Evolutionary conservation across 2,797 vertebrate species (phyloP), one percentile per base, ranked within the genome.

Genomic region (Eulemur albifrons): DNA sequence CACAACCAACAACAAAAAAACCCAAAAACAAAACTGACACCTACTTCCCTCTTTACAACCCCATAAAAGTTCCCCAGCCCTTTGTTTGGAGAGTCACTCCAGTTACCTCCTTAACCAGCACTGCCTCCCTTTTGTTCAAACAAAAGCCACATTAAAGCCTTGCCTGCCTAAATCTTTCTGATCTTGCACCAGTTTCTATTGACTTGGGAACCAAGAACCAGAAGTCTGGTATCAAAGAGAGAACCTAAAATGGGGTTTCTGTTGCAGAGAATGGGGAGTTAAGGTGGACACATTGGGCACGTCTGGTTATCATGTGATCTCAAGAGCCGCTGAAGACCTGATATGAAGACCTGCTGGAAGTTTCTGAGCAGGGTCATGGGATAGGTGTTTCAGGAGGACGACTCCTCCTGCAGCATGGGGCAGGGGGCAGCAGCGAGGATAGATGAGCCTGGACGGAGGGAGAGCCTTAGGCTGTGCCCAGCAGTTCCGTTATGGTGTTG

Each of bases 401-500:
- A 43, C 59, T 82, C 48, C 35, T 7, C 10, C 10, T 61, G 69
- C 67, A 72, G 43, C 20, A 21, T 14, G 54, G 23, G 54, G 2
- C 1, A 45, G 18, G n/a, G 27, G 15, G n/a, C 2, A 13, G 2
- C 0, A 40, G 27, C 2, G 18, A 43, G 11, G 9, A 50, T 45
- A 59, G 43, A 32, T 0, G 14, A 65, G 25, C 21, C 27, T 35
- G 27, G 45, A 23, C 5, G 30, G 70, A 80, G 21, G 25, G 30
- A 85, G 59, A 77, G 8, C 45, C 52, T 70, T 54, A 9, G 20
- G 18, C 38, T 21, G 43, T 52, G 63, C 45, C 52, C 10, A 7
- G 12, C 1, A 27, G 45, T 45, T 3, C 48, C 12, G 8, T 43
- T 2, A 3, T 14, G 20, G 40, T 32, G 11, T 57, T 18, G 35